phyloP scores from a whole-genome alignment of 2,797 vertebrate genomes.

The Nasua narica region DNA sequence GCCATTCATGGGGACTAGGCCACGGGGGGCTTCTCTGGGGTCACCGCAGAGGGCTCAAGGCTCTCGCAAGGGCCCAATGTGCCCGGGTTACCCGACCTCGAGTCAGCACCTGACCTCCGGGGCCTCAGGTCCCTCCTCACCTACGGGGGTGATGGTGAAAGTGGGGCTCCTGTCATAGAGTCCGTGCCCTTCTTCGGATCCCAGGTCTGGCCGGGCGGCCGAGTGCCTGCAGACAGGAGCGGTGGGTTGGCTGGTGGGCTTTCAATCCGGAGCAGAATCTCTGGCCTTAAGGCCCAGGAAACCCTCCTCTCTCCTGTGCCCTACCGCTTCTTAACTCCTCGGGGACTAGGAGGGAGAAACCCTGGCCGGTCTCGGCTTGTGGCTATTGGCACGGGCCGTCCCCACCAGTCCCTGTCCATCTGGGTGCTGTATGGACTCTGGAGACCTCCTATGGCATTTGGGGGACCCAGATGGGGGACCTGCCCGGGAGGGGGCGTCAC shows the following conservation, averaged over 20 bases:
- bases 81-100: background rate
- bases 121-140: background rate
- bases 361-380: fast-evolving
- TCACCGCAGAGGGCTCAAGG: background rate
- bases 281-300: background rate
- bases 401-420: fast-evolving
- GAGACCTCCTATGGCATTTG: too few relatives aligned
- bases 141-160: background rate
- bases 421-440: background rate
- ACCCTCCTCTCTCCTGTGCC: background rate
- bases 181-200: background rate
- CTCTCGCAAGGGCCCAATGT: fast-evolving
- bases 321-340: fast-evolving
- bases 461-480: background rate
- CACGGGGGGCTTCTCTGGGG: background rate
- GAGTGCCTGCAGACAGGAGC: background rate
- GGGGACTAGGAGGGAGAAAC: background rate
- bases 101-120: background rate
- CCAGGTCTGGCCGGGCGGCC: fast-evolving
- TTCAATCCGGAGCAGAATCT: background rate
- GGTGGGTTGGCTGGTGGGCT: background rate
- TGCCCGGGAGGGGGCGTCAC: background rate
- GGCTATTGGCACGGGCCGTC: too few relatives aligned
- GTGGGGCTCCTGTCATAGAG: fast-evolving
- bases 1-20: background rate